These are phyloP conservation scores for Drosophila pachea DNA, from an alignment of 1,140 invertebrate genomes.

Conservation along the genomic window DNA sequence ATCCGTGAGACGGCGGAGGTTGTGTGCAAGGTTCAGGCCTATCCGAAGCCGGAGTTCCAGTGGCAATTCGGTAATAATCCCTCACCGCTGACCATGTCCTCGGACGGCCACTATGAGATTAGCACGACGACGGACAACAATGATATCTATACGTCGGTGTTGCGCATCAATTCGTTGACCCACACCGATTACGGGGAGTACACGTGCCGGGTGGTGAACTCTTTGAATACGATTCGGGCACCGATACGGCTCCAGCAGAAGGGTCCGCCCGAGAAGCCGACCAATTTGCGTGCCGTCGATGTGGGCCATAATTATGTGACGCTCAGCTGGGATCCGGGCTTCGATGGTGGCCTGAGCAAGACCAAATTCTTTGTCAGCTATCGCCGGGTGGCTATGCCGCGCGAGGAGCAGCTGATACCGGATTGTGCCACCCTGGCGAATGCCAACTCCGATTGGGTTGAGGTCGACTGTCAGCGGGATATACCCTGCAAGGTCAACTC, in stretches of 20 bases:
- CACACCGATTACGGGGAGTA: conserved; percentile 93
- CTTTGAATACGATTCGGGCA: conserved; percentile 86
- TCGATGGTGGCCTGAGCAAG: conserved; percentile 91
- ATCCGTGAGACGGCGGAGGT: conserved; percentile 90
- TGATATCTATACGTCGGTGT: conserved; percentile 90
- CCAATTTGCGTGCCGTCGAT: conserved; percentile 84
- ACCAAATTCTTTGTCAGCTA: conserved; percentile 92
- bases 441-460: conserved; percentile 85
- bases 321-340: conserved; percentile 91
- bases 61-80: conserved; percentile 90
- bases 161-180: conserved; percentile 87
- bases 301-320: conserved; percentile 88
- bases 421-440: conserved; percentile 83
- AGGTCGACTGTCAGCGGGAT: conserved; percentile 89
- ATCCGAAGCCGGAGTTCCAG: conserved; percentile 94
- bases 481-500: conserved; percentile 93
- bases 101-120: conserved; percentile 92
- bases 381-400: conserved; percentile 81
- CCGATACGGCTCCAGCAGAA: conserved; percentile 90
- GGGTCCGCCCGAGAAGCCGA: conserved; percentile 90
- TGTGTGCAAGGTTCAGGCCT: conserved; percentile 92
- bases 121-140: conserved; percentile 89
- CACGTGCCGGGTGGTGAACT: conserved; percentile 90
- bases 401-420: conserved; percentile 82
- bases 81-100: conserved; percentile 85